Percentiles rank a stretch among this genome's conserved stretches.
Conservation (phyloP, 2,113 vertebrate species). For the Campylomormyrus numenius region DNA sequence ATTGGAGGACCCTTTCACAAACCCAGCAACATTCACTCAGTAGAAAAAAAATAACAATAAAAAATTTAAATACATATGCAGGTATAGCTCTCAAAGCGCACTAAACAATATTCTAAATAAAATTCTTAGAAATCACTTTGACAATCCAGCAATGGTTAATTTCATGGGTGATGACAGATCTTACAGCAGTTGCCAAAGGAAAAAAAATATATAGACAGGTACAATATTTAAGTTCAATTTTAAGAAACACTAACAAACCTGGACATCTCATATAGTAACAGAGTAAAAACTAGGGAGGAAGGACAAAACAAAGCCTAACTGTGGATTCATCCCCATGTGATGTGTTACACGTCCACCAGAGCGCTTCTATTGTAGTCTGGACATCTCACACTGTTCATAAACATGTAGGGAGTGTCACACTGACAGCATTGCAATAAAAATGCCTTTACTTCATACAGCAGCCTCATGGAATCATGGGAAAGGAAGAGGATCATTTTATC, state of each 20-base stretch:
- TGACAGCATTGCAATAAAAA: neutral
- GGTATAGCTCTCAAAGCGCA: neutral
- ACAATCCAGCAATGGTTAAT: neutral
- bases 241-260: slow-evolving; percentile 5
- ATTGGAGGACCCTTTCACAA: neutral
- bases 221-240: slow-evolving; percentile 2
- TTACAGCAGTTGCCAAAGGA: neutral
- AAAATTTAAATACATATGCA: neutral
- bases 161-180: slow-evolving; percentile 19
- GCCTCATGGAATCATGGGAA: neutral
- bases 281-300: neutral
- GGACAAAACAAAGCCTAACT: neutral
- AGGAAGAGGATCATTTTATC: neutral
- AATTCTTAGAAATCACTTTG: neutral
- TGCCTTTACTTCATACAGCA: neutral
- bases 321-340: neutral
- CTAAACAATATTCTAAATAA: neutral
- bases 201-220: neutral
- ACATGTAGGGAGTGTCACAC: neutral
- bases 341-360: neutral
- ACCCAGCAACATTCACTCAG: neutral
- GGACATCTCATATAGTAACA: slow-evolving; percentile 2
- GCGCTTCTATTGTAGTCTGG: neutral
- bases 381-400: neutral
- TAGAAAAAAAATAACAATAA: neutral